Evolutionary conservation across 1,140 invertebrate species (phyloP).

Genomic region (Spodoptera litura): DNA sequence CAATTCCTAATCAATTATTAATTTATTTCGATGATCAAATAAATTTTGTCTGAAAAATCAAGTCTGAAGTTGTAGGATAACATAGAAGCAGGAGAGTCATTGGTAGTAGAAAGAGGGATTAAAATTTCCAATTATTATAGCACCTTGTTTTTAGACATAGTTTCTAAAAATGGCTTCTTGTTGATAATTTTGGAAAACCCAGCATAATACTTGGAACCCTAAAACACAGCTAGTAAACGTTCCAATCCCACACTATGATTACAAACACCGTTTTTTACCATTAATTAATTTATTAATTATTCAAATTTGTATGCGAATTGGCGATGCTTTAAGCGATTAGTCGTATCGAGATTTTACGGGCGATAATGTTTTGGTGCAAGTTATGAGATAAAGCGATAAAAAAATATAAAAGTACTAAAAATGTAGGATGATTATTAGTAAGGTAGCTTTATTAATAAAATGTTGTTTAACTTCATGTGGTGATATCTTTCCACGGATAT

Average conservation of each 20-base stretch:
- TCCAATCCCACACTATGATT: constrained; percentile 70
- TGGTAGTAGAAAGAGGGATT: too few relatives aligned
- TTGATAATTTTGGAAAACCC: constrained; percentile 2
- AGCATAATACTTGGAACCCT: constrained; percentile 40
- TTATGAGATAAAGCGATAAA: constrained; percentile 25
- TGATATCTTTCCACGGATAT: neutral
- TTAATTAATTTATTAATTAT: constrained; percentile 81
- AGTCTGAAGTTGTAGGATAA: too few relatives aligned
- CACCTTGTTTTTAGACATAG: too few relatives aligned
- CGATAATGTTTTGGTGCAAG: constrained; percentile 62
- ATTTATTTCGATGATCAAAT: too few relatives aligned
- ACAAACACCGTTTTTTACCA: constrained; percentile 65
- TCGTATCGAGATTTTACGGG: constrained; percentile 73
- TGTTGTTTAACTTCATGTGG: neutral
- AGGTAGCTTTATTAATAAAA: neutral
- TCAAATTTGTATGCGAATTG: constrained; percentile 79
- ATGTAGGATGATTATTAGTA: neutral
- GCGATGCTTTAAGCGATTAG: constrained; percentile 79
- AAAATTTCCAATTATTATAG: too few relatives aligned
- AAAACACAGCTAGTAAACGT: constrained; percentile 45
- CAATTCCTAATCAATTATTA: too few relatives aligned
- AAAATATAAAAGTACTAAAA: too few relatives aligned
- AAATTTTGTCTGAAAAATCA: too few relatives aligned
- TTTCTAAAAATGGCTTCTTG: too few relatives aligned
- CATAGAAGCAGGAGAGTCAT: too few relatives aligned